A percentile compares a stretch with the other conserved stretches of the same genome.
phyloP scores from a whole-genome alignment of 2,797 vertebrate genomes.

The Microchirus variegatus region DNA sequence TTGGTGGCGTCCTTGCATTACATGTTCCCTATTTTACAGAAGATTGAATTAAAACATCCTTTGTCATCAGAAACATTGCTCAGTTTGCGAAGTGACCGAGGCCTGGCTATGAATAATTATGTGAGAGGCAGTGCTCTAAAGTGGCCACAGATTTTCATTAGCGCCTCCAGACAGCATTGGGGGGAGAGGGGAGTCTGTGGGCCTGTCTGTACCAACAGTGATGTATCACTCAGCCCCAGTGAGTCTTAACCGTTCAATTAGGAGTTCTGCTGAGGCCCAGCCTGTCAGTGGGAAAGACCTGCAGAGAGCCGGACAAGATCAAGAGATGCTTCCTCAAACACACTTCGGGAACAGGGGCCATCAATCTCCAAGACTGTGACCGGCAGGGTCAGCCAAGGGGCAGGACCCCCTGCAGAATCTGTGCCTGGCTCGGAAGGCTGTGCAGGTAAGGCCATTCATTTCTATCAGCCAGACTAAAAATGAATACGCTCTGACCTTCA shows the following conservation, averaged over 20 bases:
- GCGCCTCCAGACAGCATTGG: slow-evolving; percentile 56
- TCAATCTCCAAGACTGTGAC: slow-evolving; percentile 73
- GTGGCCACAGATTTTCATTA: slow-evolving; percentile 73
- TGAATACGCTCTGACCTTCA: slow-evolving; percentile 80
- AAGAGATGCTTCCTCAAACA: slow-evolving; percentile 78
- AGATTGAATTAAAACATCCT: slow-evolving; percentile 72
- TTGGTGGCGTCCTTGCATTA: slow-evolving; percentile 66
- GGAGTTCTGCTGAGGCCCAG: slow-evolving; percentile 67
- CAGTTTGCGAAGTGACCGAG: slow-evolving; percentile 62
- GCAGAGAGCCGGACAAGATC: slow-evolving; percentile 72
- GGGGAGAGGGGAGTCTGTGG: slow-evolving; percentile 33
- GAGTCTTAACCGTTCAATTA: slow-evolving; percentile 80
- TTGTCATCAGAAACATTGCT: slow-evolving; percentile 72
- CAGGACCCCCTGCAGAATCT: slow-evolving; percentile 49
- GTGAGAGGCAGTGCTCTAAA: slow-evolving; percentile 51
- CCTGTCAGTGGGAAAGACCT: slow-evolving; percentile 66
- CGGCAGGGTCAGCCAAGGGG: slow-evolving; percentile 48
- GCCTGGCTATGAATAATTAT: slow-evolving; percentile 61
- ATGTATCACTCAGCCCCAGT: slow-evolving; percentile 72
- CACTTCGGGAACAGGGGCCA: slow-evolving; percentile 60
- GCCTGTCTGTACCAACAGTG: slow-evolving; percentile 68
- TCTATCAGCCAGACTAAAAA: slow-evolving; percentile 72
- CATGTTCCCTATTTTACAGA: slow-evolving; percentile 48
- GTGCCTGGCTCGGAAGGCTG: slow-evolving; percentile 57
- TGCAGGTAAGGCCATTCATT: slow-evolving; percentile 72